Conservation (phyloP, 2,113 vertebrate species). For the Anthoscopus minutus region DNA sequence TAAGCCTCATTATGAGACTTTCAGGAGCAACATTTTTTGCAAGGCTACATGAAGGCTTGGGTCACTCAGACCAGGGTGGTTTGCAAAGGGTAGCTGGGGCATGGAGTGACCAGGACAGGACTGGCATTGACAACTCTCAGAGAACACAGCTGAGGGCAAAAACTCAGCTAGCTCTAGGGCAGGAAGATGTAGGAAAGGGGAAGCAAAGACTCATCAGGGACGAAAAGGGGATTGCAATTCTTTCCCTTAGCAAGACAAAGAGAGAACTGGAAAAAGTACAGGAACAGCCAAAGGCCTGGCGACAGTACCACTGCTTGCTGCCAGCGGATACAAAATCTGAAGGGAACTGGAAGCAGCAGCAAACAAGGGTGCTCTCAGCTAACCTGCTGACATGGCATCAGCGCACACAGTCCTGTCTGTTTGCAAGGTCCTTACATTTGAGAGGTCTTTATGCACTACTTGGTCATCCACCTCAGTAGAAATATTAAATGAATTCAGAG, state of each 20-base stretch:
- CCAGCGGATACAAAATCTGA: not conserved
- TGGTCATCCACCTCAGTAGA: not conserved
- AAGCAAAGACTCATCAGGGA: not conserved
- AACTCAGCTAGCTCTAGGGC: not conserved
- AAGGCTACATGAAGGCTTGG: not conserved
- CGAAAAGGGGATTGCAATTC: not conserved
- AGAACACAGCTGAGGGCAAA: not conserved
- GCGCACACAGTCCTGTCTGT: not conserved
- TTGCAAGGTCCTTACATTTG: not conserved
- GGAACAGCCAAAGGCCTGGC: not conserved
- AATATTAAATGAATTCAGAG: not conserved
- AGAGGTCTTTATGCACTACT: not conserved
- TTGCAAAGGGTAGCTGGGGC: not conserved
- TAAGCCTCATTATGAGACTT: rapidly evolving
- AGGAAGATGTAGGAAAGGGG: not conserved
- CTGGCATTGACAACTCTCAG: not conserved
- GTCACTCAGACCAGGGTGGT: not conserved
- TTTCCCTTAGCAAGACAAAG: not conserved
- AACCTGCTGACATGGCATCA: not conserved
- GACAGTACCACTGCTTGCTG: not conserved
- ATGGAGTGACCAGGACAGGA: not conserved
- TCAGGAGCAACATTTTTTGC: not conserved
- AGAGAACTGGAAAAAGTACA: not conserved
- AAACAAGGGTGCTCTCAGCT: not conserved
- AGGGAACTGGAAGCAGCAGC: not conserved